Evolutionary conservation across 2,113 vertebrate species (phyloP).

Genomic region (Porphyrio hochstetteri): DNA sequence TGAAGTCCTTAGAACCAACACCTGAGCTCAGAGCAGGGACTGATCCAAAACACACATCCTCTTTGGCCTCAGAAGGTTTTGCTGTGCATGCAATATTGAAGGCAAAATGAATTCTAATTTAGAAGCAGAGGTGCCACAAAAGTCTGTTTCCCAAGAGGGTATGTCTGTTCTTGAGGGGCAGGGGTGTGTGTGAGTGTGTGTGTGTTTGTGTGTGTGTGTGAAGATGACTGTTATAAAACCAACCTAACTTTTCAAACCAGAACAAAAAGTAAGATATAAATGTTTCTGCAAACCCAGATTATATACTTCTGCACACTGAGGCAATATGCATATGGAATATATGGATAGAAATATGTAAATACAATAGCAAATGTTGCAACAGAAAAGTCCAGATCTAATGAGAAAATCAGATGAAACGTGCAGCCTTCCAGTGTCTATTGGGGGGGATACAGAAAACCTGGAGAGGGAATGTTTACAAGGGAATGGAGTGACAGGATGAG

Average conservation of each 20-base stretch:
- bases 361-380: background rate
- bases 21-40: background rate
- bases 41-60: background rate
- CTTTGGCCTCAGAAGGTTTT: background rate
- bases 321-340: background rate
- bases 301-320: background rate
- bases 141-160: too few relatives aligned
- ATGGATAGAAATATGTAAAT: background rate
- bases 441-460: too few relatives aligned
- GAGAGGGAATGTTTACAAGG: too few relatives aligned
- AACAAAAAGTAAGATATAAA: background rate
- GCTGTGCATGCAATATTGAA: background rate
- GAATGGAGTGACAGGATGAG: too few relatives aligned
- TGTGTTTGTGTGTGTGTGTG: too few relatives aligned
- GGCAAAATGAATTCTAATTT: background rate
- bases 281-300: background rate
- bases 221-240: background rate
- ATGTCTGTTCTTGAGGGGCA: background rate
- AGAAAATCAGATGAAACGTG: background rate
- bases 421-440: too few relatives aligned
- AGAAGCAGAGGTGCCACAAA: background rate
- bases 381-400: background rate
- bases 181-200: too few relatives aligned
- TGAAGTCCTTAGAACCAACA: background rate
- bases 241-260: background rate